phyloP scores from a whole-genome alignment of 2,113 vertebrate genomes.

The Gorilla gorilla region DNA sequence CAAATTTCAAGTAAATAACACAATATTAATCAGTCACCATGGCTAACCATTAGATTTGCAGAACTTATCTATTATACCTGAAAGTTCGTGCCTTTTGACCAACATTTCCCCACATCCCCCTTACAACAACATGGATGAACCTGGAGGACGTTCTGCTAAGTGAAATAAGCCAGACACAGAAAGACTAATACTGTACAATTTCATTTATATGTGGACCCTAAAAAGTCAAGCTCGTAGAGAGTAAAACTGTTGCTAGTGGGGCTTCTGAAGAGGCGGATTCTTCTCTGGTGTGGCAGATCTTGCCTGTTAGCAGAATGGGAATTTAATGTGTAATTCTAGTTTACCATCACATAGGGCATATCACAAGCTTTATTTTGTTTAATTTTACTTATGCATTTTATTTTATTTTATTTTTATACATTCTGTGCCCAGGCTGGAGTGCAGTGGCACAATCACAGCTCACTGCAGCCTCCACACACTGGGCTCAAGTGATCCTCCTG shows the following conservation, averaged over 20 bases:
- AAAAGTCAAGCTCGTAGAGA: neutral
- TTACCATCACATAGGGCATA: neutral
- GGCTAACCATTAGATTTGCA: neutral
- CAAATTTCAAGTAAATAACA: neutral
- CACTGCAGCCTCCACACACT: no score
- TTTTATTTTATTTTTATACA: no score
- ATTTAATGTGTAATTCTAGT: neutral
- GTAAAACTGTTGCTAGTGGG: neutral
- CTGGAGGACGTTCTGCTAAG: neutral
- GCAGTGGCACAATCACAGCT: no score
- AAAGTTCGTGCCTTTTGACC: neutral
- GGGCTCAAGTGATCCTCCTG: neutral
- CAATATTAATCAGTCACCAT: neutral
- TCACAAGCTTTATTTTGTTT: neutral
- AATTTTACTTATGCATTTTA: no score
- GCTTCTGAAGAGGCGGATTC: neutral
- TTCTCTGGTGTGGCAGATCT: neutral
- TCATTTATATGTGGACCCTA: neutral
- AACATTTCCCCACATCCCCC: neutral
- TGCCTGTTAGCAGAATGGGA: neutral
- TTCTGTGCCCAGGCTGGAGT: no score
- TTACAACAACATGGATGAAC: neutral
- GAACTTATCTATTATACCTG: neutral
- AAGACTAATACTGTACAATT: neutral
- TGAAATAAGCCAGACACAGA: neutral